phyloP scores from a whole-genome alignment of 1,140 invertebrate genomes.

The Drosophila pectinifera region DNA sequence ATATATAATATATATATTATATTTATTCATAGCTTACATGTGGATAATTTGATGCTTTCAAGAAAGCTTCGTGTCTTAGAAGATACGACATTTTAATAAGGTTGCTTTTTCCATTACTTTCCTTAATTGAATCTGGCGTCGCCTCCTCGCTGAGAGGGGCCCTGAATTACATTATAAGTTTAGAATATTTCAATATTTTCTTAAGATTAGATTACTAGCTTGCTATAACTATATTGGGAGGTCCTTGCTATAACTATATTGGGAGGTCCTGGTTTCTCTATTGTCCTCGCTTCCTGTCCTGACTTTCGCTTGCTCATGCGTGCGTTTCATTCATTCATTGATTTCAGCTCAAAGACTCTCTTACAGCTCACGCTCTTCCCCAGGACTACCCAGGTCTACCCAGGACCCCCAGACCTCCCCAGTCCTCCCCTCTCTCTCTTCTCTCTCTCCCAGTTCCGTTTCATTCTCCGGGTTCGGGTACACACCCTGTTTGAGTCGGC shows the following conservation, averaged over 20 bases:
- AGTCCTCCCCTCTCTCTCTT: conserved; percentile 23
- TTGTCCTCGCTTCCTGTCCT: conserved; percentile 1
- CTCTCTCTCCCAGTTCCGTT: background rate
- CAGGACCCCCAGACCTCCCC: too few relatives aligned
- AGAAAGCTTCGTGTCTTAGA: background rate
- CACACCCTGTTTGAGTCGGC: conserved; percentile 43
- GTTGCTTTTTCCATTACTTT: conserved; percentile 8
- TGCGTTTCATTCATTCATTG: conserved; percentile 66
- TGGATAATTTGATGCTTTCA: too few relatives aligned
- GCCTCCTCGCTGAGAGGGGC: background rate
- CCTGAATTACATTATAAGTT: background rate
- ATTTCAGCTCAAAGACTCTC: conserved; percentile 40
- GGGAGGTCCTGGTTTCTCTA: conserved; percentile 12
- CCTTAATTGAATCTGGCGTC: conserved; percentile 1
- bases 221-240: conserved; percentile 5
- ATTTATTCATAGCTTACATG: too few relatives aligned
- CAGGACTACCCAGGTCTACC: conserved; percentile 22
- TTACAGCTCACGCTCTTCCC: conserved; percentile 8
- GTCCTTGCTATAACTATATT: conserved; percentile 16
- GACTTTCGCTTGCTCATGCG: conserved; percentile 30
- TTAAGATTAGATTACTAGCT: conserved; percentile 21
- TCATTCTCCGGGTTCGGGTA: background rate
- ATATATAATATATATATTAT: too few relatives aligned
- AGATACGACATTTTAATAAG: background rate
- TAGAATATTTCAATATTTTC: conserved; percentile 21